Conservation (phyloP, 2,797 vertebrate species). For the Melanotaenia boesemani region DNA sequence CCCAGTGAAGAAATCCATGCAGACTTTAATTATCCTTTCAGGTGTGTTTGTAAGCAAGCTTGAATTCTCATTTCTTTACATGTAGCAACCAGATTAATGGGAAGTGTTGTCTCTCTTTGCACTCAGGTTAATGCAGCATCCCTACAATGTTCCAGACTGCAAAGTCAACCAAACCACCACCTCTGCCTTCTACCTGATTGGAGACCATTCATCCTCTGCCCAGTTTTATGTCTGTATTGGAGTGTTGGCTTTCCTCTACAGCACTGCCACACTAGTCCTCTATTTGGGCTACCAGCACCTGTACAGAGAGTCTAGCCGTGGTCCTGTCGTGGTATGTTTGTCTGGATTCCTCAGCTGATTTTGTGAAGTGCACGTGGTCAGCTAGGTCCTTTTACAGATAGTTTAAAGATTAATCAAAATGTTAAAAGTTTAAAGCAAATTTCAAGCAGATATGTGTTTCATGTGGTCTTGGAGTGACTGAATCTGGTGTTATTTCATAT, state of each 20-base stretch:
- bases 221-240: constrained; percentile 92
- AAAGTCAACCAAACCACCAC: constrained; percentile 4
- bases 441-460: not conserved
- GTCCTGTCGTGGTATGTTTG: constrained; percentile 86
- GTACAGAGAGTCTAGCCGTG: constrained; percentile 85
- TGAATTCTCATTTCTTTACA: not conserved
- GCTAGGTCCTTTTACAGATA: not conserved
- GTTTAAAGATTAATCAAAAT: not conserved
- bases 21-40: constrained; percentile 89
- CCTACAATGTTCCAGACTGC: constrained; percentile 84
- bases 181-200: constrained; percentile 67
- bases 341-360: constrained; percentile 14
- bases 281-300: constrained; percentile 91
- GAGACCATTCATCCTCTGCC: constrained; percentile 88
- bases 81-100: not conserved
- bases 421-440: not conserved
- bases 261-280: constrained; percentile 87
- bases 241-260: constrained; percentile 92
- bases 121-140: constrained; percentile 85
- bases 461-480: not conserved
- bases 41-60: constrained; percentile 60
- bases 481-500: not conserved
- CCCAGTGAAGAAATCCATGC: constrained; percentile 17
- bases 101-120: constrained; percentile 12
- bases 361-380: constrained; percentile 4